phyloP scores from a whole-genome alignment of 2,888 invertebrate genomes.

The Cheilosia scutellata region DNA sequence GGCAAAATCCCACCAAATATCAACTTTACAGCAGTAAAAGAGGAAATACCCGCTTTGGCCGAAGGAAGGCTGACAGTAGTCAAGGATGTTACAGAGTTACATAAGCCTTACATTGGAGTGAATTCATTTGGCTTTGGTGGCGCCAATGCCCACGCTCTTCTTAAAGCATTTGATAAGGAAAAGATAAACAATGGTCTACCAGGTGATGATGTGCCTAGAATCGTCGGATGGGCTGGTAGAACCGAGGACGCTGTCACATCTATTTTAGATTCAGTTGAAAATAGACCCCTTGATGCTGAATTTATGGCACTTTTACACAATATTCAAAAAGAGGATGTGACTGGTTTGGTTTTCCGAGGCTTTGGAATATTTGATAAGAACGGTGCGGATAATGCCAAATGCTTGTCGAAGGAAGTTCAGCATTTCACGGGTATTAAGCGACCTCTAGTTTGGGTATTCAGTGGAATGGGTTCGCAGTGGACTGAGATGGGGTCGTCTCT shows the following conservation, averaged over 20 bases:
- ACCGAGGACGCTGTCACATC: constrained; percentile 90
- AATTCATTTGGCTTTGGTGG: constrained; percentile 98
- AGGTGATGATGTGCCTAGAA: constrained; percentile 88
- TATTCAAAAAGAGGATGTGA: constrained; percentile 86
- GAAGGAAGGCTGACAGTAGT: constrained; percentile 90
- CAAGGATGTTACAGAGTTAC: constrained; percentile 88
- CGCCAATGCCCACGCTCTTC: constrained; percentile 87
- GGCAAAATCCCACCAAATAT: constrained; percentile 94
- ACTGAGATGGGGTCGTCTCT: constrained; percentile 91
- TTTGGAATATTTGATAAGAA: constrained; percentile 86
- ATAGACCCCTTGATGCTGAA: constrained; percentile 87
- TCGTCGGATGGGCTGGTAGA: constrained; percentile 91
- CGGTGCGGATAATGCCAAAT: constrained; percentile 77
- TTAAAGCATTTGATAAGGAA: constrained; percentile 79
- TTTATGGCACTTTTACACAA: constrained; percentile 87
- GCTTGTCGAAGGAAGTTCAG: constrained; percentile 85
- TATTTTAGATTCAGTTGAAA: constrained; percentile 87
- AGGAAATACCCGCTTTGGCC: constrained; percentile 86
- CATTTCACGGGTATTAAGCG: constrained; percentile 87
- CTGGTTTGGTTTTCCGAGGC: constrained; percentile 91
- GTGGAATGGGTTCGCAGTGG: constrained; percentile 97
- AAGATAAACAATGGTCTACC: constrained; percentile 86
- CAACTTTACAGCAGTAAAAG: constrained; percentile 88
- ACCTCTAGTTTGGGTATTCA: constrained; percentile 95
- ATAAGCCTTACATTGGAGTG: constrained; percentile 91